Percentiles rank a stretch among this genome's conserved stretches.
phyloP scores from a whole-genome alignment of 2,113 vertebrate species.

The Mesocricetus auratus region DNA sequence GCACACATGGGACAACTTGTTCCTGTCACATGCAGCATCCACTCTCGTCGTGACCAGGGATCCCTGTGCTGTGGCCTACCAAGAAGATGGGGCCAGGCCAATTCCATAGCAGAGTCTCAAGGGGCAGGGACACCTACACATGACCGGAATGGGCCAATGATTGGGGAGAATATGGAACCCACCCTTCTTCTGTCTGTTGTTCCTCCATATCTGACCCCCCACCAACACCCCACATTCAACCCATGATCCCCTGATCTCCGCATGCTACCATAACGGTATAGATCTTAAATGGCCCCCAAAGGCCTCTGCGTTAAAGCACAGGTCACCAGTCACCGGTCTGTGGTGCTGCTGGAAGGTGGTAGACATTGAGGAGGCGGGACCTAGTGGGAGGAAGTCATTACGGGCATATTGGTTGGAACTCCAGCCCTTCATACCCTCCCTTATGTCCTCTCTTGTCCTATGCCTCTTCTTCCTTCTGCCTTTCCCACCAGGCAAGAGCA shows the following conservation, averaged over 20 bases:
- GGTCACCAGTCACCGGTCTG: neutral
- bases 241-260: neutral
- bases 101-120: neutral
- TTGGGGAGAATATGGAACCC: neutral
- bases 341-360: neutral
- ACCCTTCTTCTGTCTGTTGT: neutral
- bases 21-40: neutral
- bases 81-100: neutral
- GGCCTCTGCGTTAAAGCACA: neutral
- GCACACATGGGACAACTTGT: neutral
- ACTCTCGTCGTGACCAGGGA: neutral
- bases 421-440: neutral
- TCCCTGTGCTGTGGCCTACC: neutral
- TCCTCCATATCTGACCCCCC: neutral
- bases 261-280: neutral
- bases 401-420: neutral
- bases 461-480: too few species aligned
- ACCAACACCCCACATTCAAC: neutral
- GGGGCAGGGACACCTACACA: neutral
- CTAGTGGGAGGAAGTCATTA: neutral
- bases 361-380: neutral
- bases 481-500: neutral
- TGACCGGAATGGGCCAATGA: too few species aligned
- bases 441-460: neutral
- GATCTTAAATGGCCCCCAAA: neutral